phyloP scores from a whole-genome alignment of 2,797 vertebrate genomes.

The Anabas testudineus region DNA sequence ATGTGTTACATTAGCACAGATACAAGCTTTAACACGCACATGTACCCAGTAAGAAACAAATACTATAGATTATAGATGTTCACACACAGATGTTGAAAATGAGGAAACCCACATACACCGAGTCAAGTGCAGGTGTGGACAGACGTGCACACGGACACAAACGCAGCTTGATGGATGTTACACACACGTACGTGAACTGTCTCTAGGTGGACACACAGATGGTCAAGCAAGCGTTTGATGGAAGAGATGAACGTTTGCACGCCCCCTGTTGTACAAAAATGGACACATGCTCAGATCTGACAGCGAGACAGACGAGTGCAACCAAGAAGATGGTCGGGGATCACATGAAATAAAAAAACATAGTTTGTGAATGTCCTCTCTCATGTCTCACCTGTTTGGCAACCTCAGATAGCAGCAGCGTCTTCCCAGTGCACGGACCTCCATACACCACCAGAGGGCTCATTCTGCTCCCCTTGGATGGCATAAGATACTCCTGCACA shows the following conservation, averaged over 20 bases:
- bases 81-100: not conserved
- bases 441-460: slow-evolving; percentile 93
- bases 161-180: slow-evolving; percentile 31
- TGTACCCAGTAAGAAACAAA: slow-evolving; percentile 5
- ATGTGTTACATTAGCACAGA: slow-evolving; percentile 2
- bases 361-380: not conserved
- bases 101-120: not conserved
- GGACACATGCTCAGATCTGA: slow-evolving; percentile 62
- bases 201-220: slow-evolving; percentile 63
- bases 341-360: slow-evolving; percentile 1
- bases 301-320: slow-evolving; percentile 15
- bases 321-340: not conserved
- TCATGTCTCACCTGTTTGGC: slow-evolving; percentile 93
- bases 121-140: slow-evolving; percentile 9
- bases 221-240: slow-evolving; percentile 55
- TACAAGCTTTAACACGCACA: not conserved
- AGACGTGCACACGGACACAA: slow-evolving; percentile 1
- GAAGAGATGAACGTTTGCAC: slow-evolving; percentile 59
- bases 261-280: slow-evolving; percentile 56
- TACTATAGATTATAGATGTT: too few species aligned
- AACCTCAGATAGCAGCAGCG: slow-evolving; percentile 93
- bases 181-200: slow-evolving; percentile 16
- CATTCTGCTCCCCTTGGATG: slow-evolving; percentile 90
- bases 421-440: slow-evolving; percentile 98
- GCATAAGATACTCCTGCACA: slow-evolving; percentile 92